Evolutionary conservation across 2,113 vertebrate species (phyloP).

Genomic region (Melanerpes formicivorus): DNA sequence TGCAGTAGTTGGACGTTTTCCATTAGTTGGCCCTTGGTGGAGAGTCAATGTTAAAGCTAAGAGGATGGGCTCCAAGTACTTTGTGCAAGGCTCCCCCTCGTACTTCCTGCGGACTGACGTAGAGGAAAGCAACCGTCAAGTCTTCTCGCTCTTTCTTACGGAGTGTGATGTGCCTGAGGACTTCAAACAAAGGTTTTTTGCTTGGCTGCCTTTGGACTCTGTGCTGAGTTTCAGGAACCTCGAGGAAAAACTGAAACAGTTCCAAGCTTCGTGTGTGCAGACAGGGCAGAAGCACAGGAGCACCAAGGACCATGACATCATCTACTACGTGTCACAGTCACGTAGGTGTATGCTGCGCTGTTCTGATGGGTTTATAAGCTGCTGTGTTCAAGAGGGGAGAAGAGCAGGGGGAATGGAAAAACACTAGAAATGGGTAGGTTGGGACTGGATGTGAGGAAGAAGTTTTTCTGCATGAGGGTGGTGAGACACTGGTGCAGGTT

Average conservation of each 20-base stretch:
- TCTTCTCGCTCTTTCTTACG: conserved; percentile 79
- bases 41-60: conserved; percentile 71
- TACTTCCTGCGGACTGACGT: conserved; percentile 78
- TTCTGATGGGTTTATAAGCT: background rate
- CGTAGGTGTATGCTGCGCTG: conserved; percentile 64
- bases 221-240: conserved; percentile 70
- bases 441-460: no score
- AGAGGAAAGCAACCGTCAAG: conserved; percentile 18
- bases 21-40: conserved; percentile 83
- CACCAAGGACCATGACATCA: background rate
- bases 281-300: background rate
- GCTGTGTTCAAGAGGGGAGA: background rate
- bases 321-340: background rate
- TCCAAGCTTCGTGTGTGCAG: background rate
- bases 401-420: no score
- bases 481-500: no score
- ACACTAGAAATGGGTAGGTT: no score
- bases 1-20: conserved; percentile 77
- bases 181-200: conserved; percentile 53
- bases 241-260: conserved; percentile 47
- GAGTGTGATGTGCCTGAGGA: conserved; percentile 22
- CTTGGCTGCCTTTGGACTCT: conserved; percentile 61
- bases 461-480: no score
- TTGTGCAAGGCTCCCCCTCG: conserved; percentile 71
- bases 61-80: background rate